Conservation (phyloP, 2,113 vertebrate genomes). For the Corydoras maculifer region DNA sequence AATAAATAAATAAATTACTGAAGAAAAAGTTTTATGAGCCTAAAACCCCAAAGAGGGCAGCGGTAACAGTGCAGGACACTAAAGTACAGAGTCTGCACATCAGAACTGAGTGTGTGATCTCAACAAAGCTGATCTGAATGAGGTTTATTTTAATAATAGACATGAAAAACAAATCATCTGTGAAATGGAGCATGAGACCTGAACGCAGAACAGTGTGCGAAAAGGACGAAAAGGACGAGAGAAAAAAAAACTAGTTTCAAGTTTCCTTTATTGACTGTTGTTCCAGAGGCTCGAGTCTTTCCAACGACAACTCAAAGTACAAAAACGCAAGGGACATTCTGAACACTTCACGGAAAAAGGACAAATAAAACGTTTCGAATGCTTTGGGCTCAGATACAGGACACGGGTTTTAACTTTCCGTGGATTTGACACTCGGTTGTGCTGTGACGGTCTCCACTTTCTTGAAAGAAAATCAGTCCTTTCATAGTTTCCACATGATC, state of each 20-base stretch:
- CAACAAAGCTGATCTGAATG: too few relatives aligned
- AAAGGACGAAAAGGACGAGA: background rate
- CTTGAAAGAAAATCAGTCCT: background rate
- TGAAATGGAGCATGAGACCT: too few relatives aligned
- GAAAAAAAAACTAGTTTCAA: background rate
- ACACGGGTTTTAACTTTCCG: conserved; percentile 9
- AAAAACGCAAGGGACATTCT: conserved; percentile 32
- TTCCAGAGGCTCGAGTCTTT: conserved; percentile 46
- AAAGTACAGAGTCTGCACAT: too few relatives aligned
- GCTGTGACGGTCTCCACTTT: conserved; percentile 24
- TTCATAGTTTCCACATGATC: conserved; percentile 5
- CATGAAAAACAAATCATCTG: too few relatives aligned
- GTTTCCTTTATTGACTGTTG: conserved; percentile 26
- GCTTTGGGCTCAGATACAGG: conserved; percentile 38
- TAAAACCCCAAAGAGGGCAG: too few relatives aligned
- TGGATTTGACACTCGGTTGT: background rate
- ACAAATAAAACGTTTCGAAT: conserved; percentile 21
- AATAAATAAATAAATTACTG: too few relatives aligned
- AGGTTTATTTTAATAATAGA: too few relatives aligned
- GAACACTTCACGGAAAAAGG: conserved; percentile 23
- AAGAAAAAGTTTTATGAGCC: too few relatives aligned
- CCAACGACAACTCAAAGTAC: conserved; percentile 40
- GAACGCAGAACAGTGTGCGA: too few relatives aligned
- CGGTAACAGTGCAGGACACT: too few relatives aligned
- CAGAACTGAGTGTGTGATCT: too few relatives aligned